Conservation (phyloP, 2,113 vertebrate species). For the Gavia stellata region DNA sequence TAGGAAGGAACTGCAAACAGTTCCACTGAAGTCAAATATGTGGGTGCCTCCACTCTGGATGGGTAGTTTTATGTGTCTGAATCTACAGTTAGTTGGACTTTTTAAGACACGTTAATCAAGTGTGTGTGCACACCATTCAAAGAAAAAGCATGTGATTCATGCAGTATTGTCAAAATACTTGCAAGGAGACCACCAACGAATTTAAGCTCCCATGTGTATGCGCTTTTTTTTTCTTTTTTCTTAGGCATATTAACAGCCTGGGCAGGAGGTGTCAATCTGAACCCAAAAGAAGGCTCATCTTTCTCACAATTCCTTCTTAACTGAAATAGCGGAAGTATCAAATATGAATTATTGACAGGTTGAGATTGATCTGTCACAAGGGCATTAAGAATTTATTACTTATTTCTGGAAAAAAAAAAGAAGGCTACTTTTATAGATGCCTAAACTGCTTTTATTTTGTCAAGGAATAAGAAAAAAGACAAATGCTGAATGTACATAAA, state of each 20-base stretch:
- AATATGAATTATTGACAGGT: constrained; percentile 23
- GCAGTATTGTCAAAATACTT: neutral
- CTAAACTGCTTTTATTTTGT: neutral
- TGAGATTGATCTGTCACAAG: constrained; percentile 18
- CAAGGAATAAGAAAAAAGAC: neutral
- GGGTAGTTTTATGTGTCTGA: neutral
- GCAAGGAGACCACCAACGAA: neutral
- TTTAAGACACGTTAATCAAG: neutral
- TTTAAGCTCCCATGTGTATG: neutral
- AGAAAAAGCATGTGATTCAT: neutral
- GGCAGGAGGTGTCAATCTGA: neutral
- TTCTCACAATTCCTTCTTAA: neutral
- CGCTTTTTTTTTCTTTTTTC: neutral
- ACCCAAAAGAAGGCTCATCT: neutral
- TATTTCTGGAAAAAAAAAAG: neutral
- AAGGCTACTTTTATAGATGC: neutral
- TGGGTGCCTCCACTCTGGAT: neutral
- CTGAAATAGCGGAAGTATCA: neutral
- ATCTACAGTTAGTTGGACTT: neutral
- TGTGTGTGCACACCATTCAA: neutral
- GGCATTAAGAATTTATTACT: constrained; percentile 9
- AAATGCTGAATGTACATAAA: neutral
- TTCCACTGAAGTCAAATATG: neutral
- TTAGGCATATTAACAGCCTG: neutral
- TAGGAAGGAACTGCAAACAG: neutral